These are phyloP conservation scores for Eupithecia abbreviata DNA, from an alignment of 2,888 invertebrate genomes.

Conservation along the genomic window DNA sequence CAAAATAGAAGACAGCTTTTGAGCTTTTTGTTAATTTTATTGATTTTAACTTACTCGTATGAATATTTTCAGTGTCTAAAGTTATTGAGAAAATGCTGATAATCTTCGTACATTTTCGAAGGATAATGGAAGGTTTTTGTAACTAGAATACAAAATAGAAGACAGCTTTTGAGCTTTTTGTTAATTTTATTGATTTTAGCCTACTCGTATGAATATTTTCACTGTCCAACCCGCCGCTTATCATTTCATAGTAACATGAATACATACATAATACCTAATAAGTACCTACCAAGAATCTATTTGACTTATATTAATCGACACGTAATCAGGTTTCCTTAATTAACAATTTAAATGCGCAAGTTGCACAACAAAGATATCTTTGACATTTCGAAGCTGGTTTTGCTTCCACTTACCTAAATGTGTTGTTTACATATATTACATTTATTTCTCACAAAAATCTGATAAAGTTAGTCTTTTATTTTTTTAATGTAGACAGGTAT, in stretches of 20 bases:
- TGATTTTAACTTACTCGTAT: neutral
- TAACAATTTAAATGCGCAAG: neutral
- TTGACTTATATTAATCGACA: neutral
- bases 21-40: neutral
- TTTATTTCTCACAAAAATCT: neutral
- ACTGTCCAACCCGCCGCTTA: neutral
- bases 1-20: neutral
- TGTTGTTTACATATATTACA: neutral
- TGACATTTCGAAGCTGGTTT: conserved; percentile 6
- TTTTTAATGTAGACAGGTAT: neutral
- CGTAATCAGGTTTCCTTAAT: neutral
- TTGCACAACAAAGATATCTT: neutral
- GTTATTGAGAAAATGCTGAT: neutral
- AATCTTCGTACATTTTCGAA: neutral
- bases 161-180: neutral
- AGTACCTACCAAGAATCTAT: neutral
- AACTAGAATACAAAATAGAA: neutral
- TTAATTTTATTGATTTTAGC: neutral
- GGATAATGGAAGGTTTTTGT: neutral
- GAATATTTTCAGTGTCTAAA: too few relatives aligned
- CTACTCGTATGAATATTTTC: neutral
- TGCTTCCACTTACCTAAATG: neutral
- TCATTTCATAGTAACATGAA: too few relatives aligned
- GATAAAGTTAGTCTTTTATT: neutral
- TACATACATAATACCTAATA: too few relatives aligned